These are phyloP conservation scores for Cyclura pinguis DNA, from an alignment of 2,797 vertebrate genomes.

Conservation along the genomic window DNA sequence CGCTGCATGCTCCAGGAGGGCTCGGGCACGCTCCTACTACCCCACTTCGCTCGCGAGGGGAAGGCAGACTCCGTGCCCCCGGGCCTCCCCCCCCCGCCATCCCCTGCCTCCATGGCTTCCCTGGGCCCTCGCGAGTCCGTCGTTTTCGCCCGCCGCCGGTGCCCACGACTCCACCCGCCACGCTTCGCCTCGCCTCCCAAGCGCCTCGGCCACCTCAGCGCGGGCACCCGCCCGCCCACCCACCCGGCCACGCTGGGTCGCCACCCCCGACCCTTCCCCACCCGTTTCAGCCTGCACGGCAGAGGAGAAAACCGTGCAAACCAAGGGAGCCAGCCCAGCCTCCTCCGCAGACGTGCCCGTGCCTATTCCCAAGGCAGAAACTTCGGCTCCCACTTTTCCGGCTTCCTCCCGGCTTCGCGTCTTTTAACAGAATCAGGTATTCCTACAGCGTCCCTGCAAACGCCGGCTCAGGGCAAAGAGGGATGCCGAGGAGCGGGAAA, in stretches of 20 bases:
- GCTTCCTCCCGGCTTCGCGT: neutral
- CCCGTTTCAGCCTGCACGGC: neutral
- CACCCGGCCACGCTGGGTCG: no score
- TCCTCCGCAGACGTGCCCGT: no score
- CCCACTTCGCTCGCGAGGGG: neutral
- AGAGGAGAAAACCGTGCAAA: neutral
- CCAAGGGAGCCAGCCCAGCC: no score
- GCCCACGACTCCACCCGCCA: neutral
- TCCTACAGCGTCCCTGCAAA: no score
- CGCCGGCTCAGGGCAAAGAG: no score
- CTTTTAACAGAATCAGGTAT: neutral
- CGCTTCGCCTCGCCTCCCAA: no score
- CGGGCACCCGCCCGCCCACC: no score
- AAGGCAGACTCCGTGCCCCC: neutral
- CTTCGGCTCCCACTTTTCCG: constrained; percentile 16
- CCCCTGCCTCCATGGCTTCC: neutral
- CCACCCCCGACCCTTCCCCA: neutral
- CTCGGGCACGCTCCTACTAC: neutral
- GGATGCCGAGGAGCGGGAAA: no score
- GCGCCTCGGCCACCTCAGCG: neutral
- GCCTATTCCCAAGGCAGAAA: constrained; percentile 14
- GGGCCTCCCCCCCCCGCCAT: neutral
- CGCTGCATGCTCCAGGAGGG: neutral
- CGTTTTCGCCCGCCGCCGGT: neutral
- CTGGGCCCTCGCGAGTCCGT: neutral